These are phyloP conservation scores for Apotomis capreana DNA, from an alignment of 2,888 invertebrate genomes.

Conservation along the genomic window DNA sequence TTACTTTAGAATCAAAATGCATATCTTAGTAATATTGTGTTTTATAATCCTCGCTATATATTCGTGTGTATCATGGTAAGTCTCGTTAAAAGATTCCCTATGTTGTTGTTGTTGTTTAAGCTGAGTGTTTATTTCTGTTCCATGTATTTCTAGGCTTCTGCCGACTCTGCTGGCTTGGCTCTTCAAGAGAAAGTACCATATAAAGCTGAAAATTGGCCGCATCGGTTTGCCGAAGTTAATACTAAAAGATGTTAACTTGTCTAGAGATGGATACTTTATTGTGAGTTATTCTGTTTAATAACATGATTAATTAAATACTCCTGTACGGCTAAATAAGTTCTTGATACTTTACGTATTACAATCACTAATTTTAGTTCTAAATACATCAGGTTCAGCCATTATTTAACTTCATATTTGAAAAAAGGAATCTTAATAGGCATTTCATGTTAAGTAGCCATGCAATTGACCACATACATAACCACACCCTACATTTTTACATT, in stretches of 20 bases:
- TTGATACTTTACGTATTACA: not conserved
- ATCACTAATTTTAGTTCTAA: not conserved
- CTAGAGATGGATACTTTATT: conserved; percentile 90
- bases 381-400: no score
- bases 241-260: conserved; percentile 90
- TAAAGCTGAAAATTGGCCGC: conserved; percentile 90
- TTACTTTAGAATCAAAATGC: conserved; percentile 61
- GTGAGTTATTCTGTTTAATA: conserved; percentile 77
- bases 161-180: conserved; percentile 91
- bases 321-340: not conserved
- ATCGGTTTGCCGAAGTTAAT: conserved; percentile 92
- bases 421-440: no score
- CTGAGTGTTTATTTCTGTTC: conserved; percentile 54
- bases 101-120: conserved; percentile 52
- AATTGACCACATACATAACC: no score
- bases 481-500: no score
- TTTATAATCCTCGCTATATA: conserved; percentile 77
- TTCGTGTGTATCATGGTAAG: conserved; percentile 85
- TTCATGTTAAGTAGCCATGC: no score
- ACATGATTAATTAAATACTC: no score
- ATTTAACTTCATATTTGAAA: no score
- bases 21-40: conserved; percentile 66
- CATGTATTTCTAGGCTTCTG: conserved; percentile 85
- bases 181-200: conserved; percentile 90
- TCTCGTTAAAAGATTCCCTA: conserved; percentile 49